A percentile compares a stretch with the other conserved stretches of the same genome.
Conservation (phyloP, 2,113 vertebrate genomes). For the Eupsittula cactorum region DNA sequence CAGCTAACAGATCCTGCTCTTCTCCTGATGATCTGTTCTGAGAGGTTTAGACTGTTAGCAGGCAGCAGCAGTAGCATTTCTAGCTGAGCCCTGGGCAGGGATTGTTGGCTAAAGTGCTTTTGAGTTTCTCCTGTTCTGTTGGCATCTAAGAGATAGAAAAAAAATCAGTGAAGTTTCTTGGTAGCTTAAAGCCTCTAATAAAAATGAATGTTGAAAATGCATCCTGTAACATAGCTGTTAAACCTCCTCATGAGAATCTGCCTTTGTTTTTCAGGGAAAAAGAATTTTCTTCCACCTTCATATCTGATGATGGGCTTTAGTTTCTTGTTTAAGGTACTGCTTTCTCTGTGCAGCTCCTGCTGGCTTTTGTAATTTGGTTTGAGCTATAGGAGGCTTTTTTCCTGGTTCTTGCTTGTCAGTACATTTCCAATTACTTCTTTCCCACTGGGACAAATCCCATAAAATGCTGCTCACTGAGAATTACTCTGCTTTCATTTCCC, state of each 20-base stretch:
- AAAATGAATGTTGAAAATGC: neutral
- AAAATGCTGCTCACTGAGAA: neutral
- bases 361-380: neutral
- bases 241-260: neutral
- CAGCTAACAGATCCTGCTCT: neutral
- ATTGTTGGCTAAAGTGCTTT: neutral
- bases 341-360: neutral
- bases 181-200: neutral
- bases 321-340: slow-evolving; percentile 94
- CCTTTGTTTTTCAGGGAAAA: slow-evolving; percentile 86
- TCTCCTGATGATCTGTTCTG: neutral
- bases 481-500: neutral
- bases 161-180: neutral
- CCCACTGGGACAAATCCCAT: neutral
- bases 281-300: slow-evolving; percentile 96
- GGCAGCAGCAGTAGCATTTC: neutral
- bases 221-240: neutral
- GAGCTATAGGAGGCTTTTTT: neutral
- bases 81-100: neutral
- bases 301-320: slow-evolving; percentile 99
- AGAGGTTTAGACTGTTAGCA: neutral
- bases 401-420: neutral
- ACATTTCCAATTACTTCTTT: neutral
- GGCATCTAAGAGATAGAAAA: neutral
- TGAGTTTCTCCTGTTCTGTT: neutral